Conservation (phyloP, 2,113 vertebrate genomes). For the Synodontis membranacea region DNA sequence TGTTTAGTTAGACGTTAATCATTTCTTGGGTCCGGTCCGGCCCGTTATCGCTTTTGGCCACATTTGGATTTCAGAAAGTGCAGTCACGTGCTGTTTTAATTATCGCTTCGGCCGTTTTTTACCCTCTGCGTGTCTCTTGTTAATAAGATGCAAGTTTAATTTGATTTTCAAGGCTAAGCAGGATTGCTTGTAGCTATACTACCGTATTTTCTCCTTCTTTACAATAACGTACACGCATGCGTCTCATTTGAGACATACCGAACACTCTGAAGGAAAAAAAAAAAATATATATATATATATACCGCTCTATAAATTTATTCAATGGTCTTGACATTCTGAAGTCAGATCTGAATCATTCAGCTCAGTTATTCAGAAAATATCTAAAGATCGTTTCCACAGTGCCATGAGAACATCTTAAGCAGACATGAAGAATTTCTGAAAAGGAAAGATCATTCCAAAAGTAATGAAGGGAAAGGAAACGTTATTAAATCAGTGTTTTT, state of each 20-base stretch:
- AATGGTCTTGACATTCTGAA: background rate
- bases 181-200: background rate
- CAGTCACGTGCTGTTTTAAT: background rate
- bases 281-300: too few species aligned
- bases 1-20: slow-evolving; percentile 9
- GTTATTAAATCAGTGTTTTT: background rate
- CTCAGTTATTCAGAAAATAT: background rate
- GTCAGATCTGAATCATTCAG: background rate
- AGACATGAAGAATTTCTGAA: background rate
- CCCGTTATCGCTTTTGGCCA: slow-evolving; percentile 17
- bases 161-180: background rate
- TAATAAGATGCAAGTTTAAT: background rate
- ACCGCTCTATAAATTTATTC: background rate
- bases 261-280: background rate
- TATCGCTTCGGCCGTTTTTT: background rate
- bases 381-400: background rate
- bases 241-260: background rate
- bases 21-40: background rate
- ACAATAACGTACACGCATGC: background rate
- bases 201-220: background rate
- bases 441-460: background rate
- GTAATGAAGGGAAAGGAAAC: background rate
- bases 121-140: background rate
- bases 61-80: background rate
- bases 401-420: background rate